These are phyloP conservation scores for Monochamus saltuarius DNA, from an alignment of 1,140 invertebrate species.

Conservation along the genomic window DNA sequence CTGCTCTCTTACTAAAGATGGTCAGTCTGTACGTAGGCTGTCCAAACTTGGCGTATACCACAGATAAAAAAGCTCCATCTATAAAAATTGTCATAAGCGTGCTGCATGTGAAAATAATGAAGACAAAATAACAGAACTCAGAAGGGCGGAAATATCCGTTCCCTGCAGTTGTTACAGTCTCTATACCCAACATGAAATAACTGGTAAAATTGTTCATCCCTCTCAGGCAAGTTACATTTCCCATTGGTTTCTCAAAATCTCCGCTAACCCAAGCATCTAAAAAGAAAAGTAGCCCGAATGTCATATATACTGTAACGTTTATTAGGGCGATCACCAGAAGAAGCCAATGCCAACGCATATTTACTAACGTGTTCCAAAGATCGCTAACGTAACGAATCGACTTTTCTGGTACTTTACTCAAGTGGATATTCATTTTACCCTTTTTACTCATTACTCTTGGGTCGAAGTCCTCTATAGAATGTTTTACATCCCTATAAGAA, in stretches of 20 bases:
- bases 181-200: conserved; percentile 37
- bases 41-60: conserved; percentile 59
- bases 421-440: conserved; percentile 27
- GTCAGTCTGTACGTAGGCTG: conserved; percentile 25
- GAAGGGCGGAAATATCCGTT: conserved; percentile 37
- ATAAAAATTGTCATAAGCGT: conserved; percentile 33
- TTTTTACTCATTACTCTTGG: conserved; percentile 30
- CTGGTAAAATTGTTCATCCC: conserved; percentile 26
- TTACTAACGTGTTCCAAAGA: conserved; percentile 33
- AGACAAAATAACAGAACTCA: conserved; percentile 30
- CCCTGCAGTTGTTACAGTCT: conserved; percentile 37
- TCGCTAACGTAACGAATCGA: conserved; percentile 29
- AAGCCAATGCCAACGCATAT: conserved; percentile 37
- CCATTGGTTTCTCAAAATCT: conserved; percentile 26
- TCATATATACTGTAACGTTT: conserved; percentile 29
- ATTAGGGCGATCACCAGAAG: conserved; percentile 23
- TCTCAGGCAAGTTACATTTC: conserved; percentile 23
- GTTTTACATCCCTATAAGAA: too few relatives aligned
- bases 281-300: conserved; percentile 27
- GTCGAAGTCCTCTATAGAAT: neutral
- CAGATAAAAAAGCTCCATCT: conserved; percentile 37
- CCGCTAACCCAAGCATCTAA: conserved; percentile 36
- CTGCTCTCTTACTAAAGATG: conserved; percentile 61
- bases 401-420: conserved; percentile 34
- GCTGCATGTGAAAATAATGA: conserved; percentile 29